These are phyloP conservation scores for Phortica variegata DNA, from an alignment of 1,140 invertebrate species.

Conservation along the genomic window DNA sequence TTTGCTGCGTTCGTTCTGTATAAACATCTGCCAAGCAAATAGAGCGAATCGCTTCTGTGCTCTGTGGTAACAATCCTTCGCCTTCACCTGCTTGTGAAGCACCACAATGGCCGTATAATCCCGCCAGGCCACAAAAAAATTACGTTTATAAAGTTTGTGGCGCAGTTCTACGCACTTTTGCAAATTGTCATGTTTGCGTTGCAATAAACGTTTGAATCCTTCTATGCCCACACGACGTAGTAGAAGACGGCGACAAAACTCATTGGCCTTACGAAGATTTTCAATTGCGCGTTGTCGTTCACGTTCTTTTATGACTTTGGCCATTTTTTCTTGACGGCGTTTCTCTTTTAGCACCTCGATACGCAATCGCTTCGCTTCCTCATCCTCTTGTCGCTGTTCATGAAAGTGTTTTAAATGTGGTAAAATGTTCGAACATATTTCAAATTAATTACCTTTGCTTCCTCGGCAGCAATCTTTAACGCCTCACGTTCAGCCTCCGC, in stretches of 20 bases:
- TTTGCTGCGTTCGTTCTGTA: conserved; percentile 57
- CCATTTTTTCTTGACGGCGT: conserved; percentile 63
- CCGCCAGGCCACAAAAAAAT: conserved; percentile 60
- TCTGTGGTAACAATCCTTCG: conserved; percentile 58
- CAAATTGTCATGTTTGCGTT: conserved; percentile 59
- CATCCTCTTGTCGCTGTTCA: conserved; percentile 57
- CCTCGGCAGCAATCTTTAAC: conserved; percentile 59
- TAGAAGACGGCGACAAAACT: conserved; percentile 62
- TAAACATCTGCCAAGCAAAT: conserved; percentile 54
- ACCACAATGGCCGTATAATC: conserved; percentile 58
- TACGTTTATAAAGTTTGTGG: conserved; percentile 57
- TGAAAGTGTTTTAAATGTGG: not conserved
- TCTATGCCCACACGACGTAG: conserved; percentile 59
- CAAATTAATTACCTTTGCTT: conserved; percentile 48
- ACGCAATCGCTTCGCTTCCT: conserved; percentile 63
- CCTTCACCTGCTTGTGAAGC: conserved; percentile 57
- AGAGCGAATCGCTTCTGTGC: conserved; percentile 55
- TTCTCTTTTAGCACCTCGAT: conserved; percentile 63
- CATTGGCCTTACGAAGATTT: conserved; percentile 61
- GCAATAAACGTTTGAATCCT: conserved; percentile 59
- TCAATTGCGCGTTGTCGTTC: conserved; percentile 59
- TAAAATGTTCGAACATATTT: too few species aligned
- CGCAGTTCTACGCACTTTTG: conserved; percentile 59
- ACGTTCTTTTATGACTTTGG: conserved; percentile 60
- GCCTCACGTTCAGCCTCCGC: conserved; percentile 64